phyloP scores from a whole-genome alignment of 2,888 invertebrate genomes.

The Tillus elongatus region DNA sequence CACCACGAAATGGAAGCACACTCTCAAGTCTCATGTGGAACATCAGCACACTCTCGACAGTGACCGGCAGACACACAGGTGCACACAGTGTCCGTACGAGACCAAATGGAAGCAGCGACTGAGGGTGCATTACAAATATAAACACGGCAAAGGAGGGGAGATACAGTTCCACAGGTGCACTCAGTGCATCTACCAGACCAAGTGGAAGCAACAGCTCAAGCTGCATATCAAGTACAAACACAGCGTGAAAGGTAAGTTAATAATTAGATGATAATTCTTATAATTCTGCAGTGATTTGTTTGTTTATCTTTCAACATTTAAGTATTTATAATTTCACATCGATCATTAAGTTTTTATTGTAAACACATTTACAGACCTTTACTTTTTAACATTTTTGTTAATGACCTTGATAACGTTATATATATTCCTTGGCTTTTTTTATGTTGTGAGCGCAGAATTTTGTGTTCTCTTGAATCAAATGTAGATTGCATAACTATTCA shows the following conservation, averaged over 20 bases:
- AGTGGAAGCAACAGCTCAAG: conserved; percentile 2
- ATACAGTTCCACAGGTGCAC: conserved; percentile 1
- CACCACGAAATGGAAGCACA: background rate
- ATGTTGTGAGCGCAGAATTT: no score
- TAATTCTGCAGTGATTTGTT: no score
- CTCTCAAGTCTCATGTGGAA: background rate
- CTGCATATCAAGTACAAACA: conserved; percentile 2
- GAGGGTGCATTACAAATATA: background rate
- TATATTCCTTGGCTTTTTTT: no score
- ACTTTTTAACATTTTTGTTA: no score
- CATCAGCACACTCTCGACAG: background rate
- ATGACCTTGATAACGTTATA: no score
- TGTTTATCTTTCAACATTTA: no score
- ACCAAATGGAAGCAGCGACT: conserved; percentile 2
- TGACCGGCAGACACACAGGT: conserved; percentile 1
- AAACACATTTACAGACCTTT: no score
- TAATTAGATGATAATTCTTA: no score
- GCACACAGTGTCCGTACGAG: background rate
- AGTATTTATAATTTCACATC: no score
- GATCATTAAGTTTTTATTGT: no score
- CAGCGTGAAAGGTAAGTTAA: background rate
- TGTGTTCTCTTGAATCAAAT: no score
- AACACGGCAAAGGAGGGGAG: background rate
- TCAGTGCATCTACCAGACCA: conserved; percentile 2
- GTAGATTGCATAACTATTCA: no score